phyloP scores from a whole-genome alignment of 2,797 vertebrate species.

The Eospalax fontanierii region DNA sequence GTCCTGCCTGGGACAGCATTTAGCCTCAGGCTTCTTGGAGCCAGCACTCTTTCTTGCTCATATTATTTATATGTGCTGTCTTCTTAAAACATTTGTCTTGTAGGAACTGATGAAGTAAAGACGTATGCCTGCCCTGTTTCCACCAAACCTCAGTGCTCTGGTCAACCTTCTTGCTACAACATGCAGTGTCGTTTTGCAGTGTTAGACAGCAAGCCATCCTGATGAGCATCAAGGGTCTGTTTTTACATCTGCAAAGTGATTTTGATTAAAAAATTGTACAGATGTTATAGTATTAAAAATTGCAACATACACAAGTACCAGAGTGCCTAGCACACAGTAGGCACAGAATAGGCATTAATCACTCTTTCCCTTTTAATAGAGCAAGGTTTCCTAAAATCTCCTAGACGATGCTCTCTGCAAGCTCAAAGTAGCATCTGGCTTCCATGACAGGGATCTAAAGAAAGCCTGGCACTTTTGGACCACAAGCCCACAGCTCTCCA shows the following conservation, averaged over 20 bases:
- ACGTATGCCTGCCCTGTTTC: background rate
- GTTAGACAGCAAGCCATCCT: background rate
- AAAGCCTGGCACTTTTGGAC: background rate
- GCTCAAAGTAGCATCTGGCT: background rate
- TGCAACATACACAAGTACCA: conserved; percentile 23
- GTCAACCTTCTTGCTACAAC: background rate
- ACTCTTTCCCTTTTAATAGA: background rate
- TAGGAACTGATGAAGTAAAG: background rate
- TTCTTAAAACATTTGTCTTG: conserved; percentile 38
- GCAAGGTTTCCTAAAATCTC: conserved; percentile 22
- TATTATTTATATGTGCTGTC: conserved; percentile 39
- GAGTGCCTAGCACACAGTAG: background rate
- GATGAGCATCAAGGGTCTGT: background rate
- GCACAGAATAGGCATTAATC: background rate
- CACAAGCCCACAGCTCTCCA: background rate
- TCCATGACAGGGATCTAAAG: background rate
- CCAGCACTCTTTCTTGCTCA: background rate
- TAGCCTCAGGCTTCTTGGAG: background rate
- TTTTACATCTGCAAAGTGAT: background rate
- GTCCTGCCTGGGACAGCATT: background rate
- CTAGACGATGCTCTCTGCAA: background rate
- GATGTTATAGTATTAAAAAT: background rate
- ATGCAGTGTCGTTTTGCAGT: background rate
- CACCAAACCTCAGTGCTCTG: background rate
- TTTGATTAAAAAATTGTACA: conserved; percentile 27